These are phyloP conservation scores for Pseudobourletiella spinata DNA, from an alignment of 1,140 invertebrate species.

Conservation along the genomic window DNA sequence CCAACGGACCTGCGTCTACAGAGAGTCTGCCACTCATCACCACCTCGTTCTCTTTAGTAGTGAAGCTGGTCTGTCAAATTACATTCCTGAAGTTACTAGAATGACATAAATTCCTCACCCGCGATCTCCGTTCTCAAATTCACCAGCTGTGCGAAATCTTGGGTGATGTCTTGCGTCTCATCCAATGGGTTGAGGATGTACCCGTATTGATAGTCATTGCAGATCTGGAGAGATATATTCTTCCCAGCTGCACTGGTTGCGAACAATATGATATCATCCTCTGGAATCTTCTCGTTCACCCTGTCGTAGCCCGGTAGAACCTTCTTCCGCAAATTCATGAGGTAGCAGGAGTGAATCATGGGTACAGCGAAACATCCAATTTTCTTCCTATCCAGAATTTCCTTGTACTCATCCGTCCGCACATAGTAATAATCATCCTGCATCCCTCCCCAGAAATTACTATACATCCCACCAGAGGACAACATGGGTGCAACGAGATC, in stretches of 20 bases:
- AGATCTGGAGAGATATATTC: slow-evolving; percentile 60
- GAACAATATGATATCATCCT: slow-evolving; percentile 92
- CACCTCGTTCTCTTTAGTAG: too few relatives aligned
- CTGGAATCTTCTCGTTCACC: slow-evolving; percentile 44
- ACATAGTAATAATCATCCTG: slow-evolving; percentile 74
- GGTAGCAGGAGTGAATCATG: slow-evolving; percentile 82
- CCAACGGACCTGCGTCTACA: too few relatives aligned
- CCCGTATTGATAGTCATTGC: slow-evolving; percentile 74
- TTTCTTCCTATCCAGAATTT: slow-evolving; percentile 63
- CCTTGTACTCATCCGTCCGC: slow-evolving; percentile 74
- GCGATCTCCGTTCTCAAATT: slow-evolving; percentile 70
- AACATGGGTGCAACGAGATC: slow-evolving; percentile 72
- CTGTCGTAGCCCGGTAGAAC: slow-evolving; percentile 56
- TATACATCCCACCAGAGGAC: slow-evolving; percentile 75
- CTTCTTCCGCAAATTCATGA: slow-evolving; percentile 62
- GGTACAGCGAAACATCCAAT: slow-evolving; percentile 73
- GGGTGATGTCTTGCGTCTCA: slow-evolving; percentile 50
- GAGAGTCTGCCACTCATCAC: too few relatives aligned
- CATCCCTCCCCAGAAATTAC: slow-evolving; percentile 96
- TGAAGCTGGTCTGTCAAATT: too few relatives aligned
- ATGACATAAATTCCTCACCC: too few relatives aligned
- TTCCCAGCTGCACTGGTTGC: slow-evolving; percentile 68
- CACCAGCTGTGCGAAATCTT: slow-evolving; percentile 61
- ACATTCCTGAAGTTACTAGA: not conserved
- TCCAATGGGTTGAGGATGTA: slow-evolving; percentile 74